Conservation (phyloP, 2,113 vertebrate genomes). For the Megaceryle maxima region DNA sequence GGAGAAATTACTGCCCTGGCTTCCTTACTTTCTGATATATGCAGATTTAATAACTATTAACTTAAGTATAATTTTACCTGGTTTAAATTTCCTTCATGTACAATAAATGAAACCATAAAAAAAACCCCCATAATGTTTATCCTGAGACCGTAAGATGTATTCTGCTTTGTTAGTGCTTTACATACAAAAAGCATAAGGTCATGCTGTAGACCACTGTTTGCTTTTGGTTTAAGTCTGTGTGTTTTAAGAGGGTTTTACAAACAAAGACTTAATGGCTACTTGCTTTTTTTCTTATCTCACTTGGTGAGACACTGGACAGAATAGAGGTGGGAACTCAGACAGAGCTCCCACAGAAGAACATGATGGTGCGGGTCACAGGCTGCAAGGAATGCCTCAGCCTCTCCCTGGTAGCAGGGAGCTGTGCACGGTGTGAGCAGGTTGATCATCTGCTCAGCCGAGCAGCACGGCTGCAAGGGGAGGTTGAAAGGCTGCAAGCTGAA, state of each 20-base stretch:
- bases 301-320: too few species aligned
- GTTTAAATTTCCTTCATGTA: not conserved
- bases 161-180: not conserved
- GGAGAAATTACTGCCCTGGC: not conserved
- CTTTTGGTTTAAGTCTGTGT: not conserved
- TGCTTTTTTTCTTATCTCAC: not conserved
- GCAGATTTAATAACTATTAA: not conserved
- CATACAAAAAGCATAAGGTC: not conserved
- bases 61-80: not conserved
- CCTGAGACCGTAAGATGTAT: not conserved
- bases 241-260: not conserved
- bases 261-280: not conserved
- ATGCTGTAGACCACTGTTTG: not conserved
- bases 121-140: not conserved
- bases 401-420: too few species aligned
- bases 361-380: too few species aligned
- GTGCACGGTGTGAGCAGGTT: too few species aligned
- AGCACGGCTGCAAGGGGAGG: too few species aligned
- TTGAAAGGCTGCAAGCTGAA: too few species aligned
- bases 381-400: too few species aligned
- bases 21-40: not conserved
- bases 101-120: not conserved
- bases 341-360: too few species aligned
- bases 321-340: too few species aligned
- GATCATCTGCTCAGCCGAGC: too few species aligned